Conservation (phyloP, 2,888 invertebrate species). For the Dasypolia templi region DNA sequence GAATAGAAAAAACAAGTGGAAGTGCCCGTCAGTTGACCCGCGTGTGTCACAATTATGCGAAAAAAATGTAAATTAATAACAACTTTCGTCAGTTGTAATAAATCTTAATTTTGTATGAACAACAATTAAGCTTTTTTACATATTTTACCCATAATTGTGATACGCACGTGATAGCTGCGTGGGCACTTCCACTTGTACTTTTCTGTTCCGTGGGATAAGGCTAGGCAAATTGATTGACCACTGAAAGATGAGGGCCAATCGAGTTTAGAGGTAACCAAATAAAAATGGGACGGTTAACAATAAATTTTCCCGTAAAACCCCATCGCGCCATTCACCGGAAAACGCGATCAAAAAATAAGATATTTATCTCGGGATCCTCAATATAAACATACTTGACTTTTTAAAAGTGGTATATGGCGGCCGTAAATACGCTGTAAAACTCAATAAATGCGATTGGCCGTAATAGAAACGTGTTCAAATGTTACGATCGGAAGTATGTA, state of each 20-base stretch:
- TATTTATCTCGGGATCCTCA: conserved; percentile 24
- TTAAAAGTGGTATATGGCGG: conserved; percentile 20
- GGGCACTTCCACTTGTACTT: too few species aligned
- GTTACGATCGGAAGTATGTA: conserved; percentile 19
- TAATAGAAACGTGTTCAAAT: conserved; percentile 38
- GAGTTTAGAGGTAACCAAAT: neutral
- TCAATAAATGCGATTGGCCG: conserved; percentile 41
- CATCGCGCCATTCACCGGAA: neutral
- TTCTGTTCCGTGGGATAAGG: too few species aligned
- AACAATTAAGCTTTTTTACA: too few species aligned
- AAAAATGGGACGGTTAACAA: conserved; percentile 10
- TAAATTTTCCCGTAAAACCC: conserved; percentile 10
- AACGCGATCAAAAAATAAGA: conserved; percentile 37
- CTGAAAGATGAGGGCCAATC: neutral
- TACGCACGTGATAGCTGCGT: too few species aligned
- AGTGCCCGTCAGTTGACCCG: too few species aligned
- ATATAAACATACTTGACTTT: conserved; percentile 31
- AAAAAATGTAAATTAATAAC: too few species aligned
- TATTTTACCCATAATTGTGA: too few species aligned
- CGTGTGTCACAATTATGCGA: too few species aligned
- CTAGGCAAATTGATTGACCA: neutral
- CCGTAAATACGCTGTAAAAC: conserved; percentile 28
- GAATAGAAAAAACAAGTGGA: too few species aligned
- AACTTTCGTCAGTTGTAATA: too few species aligned
- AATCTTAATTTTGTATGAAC: too few species aligned